Conservation (phyloP, 2,113 vertebrate genomes). For the Sarotherodon lohbergeri region DNA sequence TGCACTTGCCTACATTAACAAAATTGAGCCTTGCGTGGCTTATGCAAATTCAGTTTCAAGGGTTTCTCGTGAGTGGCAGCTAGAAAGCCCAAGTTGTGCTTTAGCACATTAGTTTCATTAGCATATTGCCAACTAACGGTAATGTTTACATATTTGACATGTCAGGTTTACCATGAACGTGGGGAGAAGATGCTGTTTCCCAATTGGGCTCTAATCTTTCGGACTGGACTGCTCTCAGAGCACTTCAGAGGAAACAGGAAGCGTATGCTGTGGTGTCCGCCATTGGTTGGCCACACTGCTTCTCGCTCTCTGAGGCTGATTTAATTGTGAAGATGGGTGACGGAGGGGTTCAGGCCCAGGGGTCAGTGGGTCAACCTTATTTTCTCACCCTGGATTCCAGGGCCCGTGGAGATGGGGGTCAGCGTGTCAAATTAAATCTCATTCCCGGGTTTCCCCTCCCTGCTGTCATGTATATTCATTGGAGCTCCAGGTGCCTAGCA, state of each 20-base stretch:
- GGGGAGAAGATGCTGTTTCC: background rate
- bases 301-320: constrained; percentile 66
- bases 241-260: constrained; percentile 40
- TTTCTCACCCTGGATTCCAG: constrained; percentile 73
- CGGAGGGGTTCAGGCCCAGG: constrained; percentile 67
- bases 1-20: constrained; percentile 66
- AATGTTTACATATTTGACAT: constrained; percentile 68
- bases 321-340: constrained; percentile 78
- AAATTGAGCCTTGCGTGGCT: constrained; percentile 68
- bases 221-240: constrained; percentile 27
- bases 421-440: constrained; percentile 80
- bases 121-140: constrained; percentile 69
- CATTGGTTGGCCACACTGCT: constrained; percentile 11
- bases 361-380: constrained; percentile 78
- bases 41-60: constrained; percentile 65
- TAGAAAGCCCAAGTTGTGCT: constrained; percentile 52
- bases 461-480: constrained; percentile 80
- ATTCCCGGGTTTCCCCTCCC: constrained; percentile 68
- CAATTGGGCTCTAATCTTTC: background rate
- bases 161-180: constrained; percentile 49
- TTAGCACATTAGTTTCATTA: constrained; percentile 63
- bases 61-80: constrained; percentile 60
- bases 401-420: constrained; percentile 74
- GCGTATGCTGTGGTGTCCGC: constrained; percentile 19
- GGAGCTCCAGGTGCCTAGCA: constrained; percentile 66